phyloP scores from a whole-genome alignment of 2,797 vertebrate species.

The Phataginus tricuspis region DNA sequence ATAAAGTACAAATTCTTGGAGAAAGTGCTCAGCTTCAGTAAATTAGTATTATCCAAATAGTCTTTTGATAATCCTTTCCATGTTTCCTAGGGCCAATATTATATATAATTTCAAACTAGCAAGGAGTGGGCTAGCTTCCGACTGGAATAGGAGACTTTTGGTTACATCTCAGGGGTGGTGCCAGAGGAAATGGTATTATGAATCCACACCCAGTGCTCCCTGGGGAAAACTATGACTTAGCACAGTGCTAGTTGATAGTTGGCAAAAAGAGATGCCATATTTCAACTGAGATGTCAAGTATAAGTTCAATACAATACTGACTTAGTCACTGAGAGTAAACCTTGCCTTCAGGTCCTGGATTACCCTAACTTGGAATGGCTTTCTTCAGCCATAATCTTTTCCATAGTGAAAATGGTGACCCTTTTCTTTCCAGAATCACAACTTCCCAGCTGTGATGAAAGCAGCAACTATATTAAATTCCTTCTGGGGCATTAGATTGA shows the following conservation, averaged over 20 bases:
- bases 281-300: slow-evolving; percentile 72
- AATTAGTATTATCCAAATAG: background rate
- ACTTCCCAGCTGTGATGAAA: background rate
- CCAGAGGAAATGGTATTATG: slow-evolving; percentile 59
- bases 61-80: background rate
- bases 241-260: background rate
- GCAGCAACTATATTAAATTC: background rate
- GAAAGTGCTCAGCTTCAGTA: slow-evolving; percentile 10
- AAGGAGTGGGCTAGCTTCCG: background rate
- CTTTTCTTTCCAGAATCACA: slow-evolving; percentile 32
- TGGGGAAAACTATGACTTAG: slow-evolving; percentile 64
- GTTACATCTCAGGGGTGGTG: background rate
- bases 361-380: slow-evolving; percentile 8
- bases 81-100: slow-evolving; percentile 9
- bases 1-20: background rate
- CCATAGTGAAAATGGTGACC: background rate
- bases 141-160: slow-evolving; percentile 9
- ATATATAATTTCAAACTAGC: slow-evolving; percentile 34
- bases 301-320: background rate
- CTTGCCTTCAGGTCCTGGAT: slow-evolving; percentile 58
- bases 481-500: slow-evolving; percentile 15
- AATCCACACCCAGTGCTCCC: slow-evolving; percentile 45
- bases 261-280: slow-evolving; percentile 42
- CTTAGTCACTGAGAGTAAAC: slow-evolving; percentile 67
- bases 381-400: slow-evolving; percentile 47